Conservation (phyloP, 2,797 vertebrate species). For the Sternarchorhynchus goeldii region DNA sequence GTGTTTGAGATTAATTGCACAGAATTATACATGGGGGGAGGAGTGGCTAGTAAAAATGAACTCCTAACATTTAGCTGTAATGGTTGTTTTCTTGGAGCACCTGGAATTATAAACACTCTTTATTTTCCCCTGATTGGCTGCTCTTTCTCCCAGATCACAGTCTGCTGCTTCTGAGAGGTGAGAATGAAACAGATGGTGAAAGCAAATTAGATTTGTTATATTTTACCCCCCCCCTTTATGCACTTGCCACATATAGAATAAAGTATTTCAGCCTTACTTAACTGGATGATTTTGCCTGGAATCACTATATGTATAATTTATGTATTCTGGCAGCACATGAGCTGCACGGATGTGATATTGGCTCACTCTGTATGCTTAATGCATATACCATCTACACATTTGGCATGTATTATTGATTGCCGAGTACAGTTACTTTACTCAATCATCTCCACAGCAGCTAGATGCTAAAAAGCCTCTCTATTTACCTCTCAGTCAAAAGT, state of each 20-base stretch:
- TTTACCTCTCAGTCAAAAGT: conserved; percentile 38
- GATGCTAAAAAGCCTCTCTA: conserved; percentile 41
- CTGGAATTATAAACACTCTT: conserved; percentile 51
- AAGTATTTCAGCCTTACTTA: conserved; percentile 20
- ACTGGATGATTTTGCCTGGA: neutral
- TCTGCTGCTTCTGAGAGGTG: conserved; percentile 26
- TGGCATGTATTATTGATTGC: conserved; percentile 43
- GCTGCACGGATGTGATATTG: conserved; percentile 25
- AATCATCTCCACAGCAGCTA: conserved; percentile 40
- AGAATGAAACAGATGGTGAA: conserved; percentile 39
- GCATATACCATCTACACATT: conserved; percentile 29
- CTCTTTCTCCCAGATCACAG: conserved; percentile 41
- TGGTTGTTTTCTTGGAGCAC: conserved; percentile 49
- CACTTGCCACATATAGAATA: conserved; percentile 31
- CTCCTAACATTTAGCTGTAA: conserved; percentile 45
- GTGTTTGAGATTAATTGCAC: conserved; percentile 48
- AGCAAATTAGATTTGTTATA: conserved; percentile 43
- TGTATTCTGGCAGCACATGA: conserved; percentile 17
- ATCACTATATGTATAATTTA: conserved; percentile 23
- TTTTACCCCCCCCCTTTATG: conserved; percentile 12
- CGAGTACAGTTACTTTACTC: conserved; percentile 33
- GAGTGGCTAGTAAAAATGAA: conserved; percentile 30
- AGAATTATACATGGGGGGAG: conserved; percentile 15
- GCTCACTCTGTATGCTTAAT: conserved; percentile 41
- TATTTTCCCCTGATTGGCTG: conserved; percentile 45